Evolutionary conservation across 2,797 vertebrate species (phyloP), one percentile per base, ranked within the genome.

Genomic region (Poecilia wingei): DNA sequence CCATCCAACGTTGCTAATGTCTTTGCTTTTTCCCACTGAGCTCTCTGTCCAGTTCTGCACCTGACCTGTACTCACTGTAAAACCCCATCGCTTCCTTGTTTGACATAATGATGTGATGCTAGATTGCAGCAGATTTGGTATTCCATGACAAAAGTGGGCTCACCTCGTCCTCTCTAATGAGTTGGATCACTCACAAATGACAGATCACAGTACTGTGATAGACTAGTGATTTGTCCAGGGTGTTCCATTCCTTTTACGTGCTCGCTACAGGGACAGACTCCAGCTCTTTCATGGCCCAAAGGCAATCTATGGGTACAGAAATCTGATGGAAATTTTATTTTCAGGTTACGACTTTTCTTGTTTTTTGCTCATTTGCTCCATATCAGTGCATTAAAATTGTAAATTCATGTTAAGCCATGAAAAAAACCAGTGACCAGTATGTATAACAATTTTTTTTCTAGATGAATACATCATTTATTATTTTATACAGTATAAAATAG

Each of bases 401-500:
- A 41, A 10, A 69, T 69, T 43, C 7, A 33, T 47, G 69, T 71
- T 25, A 47, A 47, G 14, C 6, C 5, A 71, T 47, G 7, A 72
- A 8, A 47, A 28, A 49, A 55, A n/a, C 1, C 45, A 28, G n/a
- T 16, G n/a, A 33, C 45, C n/a, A 4, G 16, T 49, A 36, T 72
- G 14, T 16, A 1, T 10, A 41, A 18, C 0, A 3, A 6, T 2
- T 61, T 68, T 68, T 41, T 68, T 41, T 68, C 9, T 25, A 39
- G 3, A 6, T 25, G 1, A 13, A 41, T 68, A 9, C 41, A 13
- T 46, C 47, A 51, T 75, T 41, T 72, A 16, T 43, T 22, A 25
- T 13, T 80, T 82, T 81, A 25, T 75, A 81, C 16, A 55, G 55
- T 36, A 46, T 53, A 49, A 74, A 72, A 75, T 28, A 82, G 36